A percentile compares a stretch with the other conserved stretches of the same genome.
These are phyloP conservation scores for Gouania willdenowi DNA, from an alignment of 2,797 vertebrate species.

Conservation along the genomic window DNA sequence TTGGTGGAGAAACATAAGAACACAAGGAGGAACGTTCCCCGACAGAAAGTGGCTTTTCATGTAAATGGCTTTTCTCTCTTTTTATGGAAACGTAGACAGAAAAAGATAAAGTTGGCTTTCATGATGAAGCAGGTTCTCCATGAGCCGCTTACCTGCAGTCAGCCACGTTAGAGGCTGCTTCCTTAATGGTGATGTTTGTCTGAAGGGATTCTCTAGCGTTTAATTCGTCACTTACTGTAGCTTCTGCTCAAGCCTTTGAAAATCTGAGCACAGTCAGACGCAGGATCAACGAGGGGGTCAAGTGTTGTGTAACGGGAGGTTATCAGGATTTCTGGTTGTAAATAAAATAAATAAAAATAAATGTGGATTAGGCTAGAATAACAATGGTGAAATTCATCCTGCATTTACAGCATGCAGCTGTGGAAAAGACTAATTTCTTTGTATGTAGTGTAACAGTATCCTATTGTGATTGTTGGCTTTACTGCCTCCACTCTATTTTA, in stretches of 20 bases:
- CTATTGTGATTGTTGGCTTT: constrained; percentile 6
- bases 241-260: constrained; percentile 12
- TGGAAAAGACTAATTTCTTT: too few species aligned
- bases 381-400: constrained; percentile 32
- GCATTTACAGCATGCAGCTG: too few species aligned
- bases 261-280: constrained; percentile 22
- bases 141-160: constrained; percentile 30
- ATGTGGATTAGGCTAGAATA: constrained; percentile 36
- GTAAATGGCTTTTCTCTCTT: neutral
- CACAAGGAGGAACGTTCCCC: neutral
- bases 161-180: constrained; percentile 14
- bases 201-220: constrained; percentile 21
- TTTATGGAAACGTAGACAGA: neutral
- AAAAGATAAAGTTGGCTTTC: neutral
- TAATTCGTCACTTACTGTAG: neutral
- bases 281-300: constrained; percentile 4
- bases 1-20: constrained; percentile 1
- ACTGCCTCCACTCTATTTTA: too few species aligned
- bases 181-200: constrained; percentile 33
- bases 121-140: constrained; percentile 2
- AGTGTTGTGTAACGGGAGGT: constrained; percentile 44
- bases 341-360: neutral
- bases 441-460: too few species aligned
- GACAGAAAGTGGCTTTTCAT: neutral
- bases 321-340: constrained; percentile 8